Percentiles rank a stretch among this genome's conserved stretches.
phyloP scores from a whole-genome alignment of 2,113 vertebrate genomes.

The Megaptera novaeangliae region DNA sequence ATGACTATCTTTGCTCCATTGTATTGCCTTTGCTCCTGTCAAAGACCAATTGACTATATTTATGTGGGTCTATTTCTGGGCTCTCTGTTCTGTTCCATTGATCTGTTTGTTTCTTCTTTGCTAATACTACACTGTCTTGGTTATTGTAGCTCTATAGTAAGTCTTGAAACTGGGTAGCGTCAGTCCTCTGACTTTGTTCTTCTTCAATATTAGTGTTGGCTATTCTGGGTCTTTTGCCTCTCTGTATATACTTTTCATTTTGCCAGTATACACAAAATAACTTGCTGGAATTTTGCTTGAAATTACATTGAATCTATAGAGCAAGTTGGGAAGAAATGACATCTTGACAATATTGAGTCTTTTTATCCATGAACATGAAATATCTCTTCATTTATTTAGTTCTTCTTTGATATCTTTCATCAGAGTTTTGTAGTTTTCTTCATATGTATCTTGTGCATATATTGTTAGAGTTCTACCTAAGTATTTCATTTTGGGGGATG shows the following conservation, averaged over 20 bases:
- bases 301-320: background rate
- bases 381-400: background rate
- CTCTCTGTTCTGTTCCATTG: too few species aligned
- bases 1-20: background rate
- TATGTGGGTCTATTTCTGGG: background rate
- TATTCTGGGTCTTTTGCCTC: background rate
- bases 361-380: background rate
- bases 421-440: background rate
- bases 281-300: background rate
- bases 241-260: background rate
- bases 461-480: background rate
- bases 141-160: background rate
- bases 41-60: background rate
- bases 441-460: background rate
- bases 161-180: background rate
- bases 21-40: background rate
- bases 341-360: background rate
- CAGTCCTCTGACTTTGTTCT: background rate
- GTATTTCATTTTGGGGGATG: background rate
- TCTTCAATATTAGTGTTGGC: background rate
- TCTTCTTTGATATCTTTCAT: background rate
- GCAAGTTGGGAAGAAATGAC: background rate
- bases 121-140: background rate
- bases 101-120: background rate
- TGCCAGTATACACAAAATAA: background rate